Conservation (phyloP, 2,888 invertebrate genomes). For the Kuschelorhynchus macadamiae region DNA sequence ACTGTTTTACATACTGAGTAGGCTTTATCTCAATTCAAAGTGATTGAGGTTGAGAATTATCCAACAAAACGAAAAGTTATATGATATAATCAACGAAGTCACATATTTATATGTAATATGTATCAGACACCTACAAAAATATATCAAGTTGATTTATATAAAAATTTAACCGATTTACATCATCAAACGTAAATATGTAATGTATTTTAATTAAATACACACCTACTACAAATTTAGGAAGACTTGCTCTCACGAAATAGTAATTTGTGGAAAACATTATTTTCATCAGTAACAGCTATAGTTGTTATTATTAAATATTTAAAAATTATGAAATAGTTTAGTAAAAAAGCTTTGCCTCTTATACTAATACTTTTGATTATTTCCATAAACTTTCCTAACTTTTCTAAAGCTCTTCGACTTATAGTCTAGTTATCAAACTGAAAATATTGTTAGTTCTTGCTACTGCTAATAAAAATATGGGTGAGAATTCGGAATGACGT, state of each 20-base stretch:
- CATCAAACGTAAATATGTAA: slow-evolving; percentile 2
- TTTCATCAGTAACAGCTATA: slow-evolving; percentile 26
- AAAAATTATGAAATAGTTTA: slow-evolving; percentile 39
- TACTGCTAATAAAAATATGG: too few relatives aligned
- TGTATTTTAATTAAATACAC: slow-evolving; percentile 42
- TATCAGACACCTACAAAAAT: too few relatives aligned
- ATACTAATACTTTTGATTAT: slow-evolving; percentile 7
- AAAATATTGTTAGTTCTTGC: too few relatives aligned
- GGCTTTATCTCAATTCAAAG: too few relatives aligned
- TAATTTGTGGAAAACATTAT: slow-evolving; percentile 33
- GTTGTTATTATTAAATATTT: slow-evolving; percentile 25
- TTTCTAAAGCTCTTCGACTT: too few relatives aligned
- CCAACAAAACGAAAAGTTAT: too few relatives aligned
- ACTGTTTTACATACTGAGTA: too few relatives aligned
- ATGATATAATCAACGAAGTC: too few relatives aligned
- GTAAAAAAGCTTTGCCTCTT: slow-evolving; percentile 47
- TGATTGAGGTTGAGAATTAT: too few relatives aligned
- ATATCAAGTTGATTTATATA: neutral
- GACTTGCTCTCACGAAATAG: slow-evolving; percentile 47
- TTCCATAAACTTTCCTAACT: neutral
- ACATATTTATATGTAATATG: too few relatives aligned
- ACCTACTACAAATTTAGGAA: slow-evolving; percentile 49
- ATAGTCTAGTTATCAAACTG: too few relatives aligned
- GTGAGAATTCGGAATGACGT: too few relatives aligned
- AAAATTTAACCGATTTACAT: neutral